Base-by-base conservation (phyloP, 2,113 vertebrate species). In the Erinaceus europaeus region DNA sequence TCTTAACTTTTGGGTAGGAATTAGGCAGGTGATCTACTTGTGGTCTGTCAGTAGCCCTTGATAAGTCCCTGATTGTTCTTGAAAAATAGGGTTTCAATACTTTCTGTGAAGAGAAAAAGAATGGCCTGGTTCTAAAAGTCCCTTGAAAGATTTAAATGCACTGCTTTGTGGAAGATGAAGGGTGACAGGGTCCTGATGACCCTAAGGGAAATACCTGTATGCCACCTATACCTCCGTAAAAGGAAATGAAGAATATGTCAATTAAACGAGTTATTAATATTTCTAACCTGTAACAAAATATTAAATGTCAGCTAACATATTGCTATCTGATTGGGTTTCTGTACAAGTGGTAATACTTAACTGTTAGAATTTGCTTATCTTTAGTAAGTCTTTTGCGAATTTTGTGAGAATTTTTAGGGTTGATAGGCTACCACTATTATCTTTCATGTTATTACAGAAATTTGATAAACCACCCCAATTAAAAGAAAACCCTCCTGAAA, bases 161-260 rank as follows among this genome's bases (percentile, higher is more conserved):
- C 67, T 93, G 67, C 50, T 69, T 91, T 87, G 40, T 76, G 27
- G 89, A 71, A 88, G 74, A 83, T 38, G 91, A 89, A 94, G 85
- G 82, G 55, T 93, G 55, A 65, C 5, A 59, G 59, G 44, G 64
- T 74, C 68, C 74, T 53, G 52, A 86, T 87, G 91, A 68, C 89
- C 84, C 82, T 52, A 90, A 69, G 84, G 89, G 92, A 94, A 95
- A 92, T 68, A 42, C 36, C 38, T 68, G 38, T 68, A 17, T 27
- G 34, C 64, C 44, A 78, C 82, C 74, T 91, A 44, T 87, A 77
- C 74, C 69, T 80, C n/a, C 55, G 81, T 89, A 69, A 93, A 92
- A 93, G 57, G 89, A 92, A 95, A 88, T 90, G 76, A 90, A 95
- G 65, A 89, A 65, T 50, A 69, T 83, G 67, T 87, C 75, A 93